Evolutionary conservation across 2,888 invertebrate species (phyloP).

Genomic region (Drosophila buzzatii): DNA sequence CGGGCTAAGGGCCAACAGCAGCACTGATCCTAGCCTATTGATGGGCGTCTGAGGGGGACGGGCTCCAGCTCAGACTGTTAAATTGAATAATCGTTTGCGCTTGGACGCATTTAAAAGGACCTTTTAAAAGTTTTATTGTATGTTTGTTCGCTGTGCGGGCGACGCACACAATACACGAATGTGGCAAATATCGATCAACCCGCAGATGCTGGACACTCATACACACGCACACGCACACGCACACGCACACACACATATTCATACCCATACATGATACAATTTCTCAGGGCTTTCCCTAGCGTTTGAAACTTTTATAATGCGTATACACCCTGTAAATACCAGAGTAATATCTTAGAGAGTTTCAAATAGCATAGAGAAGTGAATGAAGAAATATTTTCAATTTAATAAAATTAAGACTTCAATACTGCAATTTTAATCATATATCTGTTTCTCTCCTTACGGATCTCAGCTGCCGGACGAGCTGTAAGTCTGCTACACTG

Average conservation of each 20-base stretch:
- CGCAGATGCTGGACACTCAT: conserved; percentile 24
- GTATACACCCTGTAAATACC: conserved; percentile 1
- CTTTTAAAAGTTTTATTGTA: conserved; percentile 71
- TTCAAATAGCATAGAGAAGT: not conserved
- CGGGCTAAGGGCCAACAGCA: not conserved
- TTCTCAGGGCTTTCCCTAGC: conserved; percentile 41
- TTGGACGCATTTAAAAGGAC: conserved; percentile 71
- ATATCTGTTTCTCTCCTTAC: too few species aligned
- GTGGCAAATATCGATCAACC: conserved; percentile 67
- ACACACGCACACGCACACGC: not conserved
- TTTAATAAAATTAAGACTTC: too few species aligned
- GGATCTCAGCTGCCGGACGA: too few species aligned
- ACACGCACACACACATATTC: not conserved
- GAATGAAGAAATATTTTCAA: too few species aligned
- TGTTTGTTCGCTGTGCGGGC: conserved; percentile 35
- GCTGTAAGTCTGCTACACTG: too few species aligned
- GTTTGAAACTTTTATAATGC: conserved; percentile 13
- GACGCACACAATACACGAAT: conserved; percentile 29
- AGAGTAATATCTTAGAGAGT: not conserved
- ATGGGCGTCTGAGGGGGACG: not conserved
- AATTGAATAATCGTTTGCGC: conserved; percentile 81
- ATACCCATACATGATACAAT: conserved; percentile 17
- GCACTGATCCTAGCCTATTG: conserved; percentile 40
- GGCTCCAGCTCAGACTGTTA: conserved; percentile 44
- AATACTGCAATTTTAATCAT: too few species aligned